Conservation (phyloP, 2,888 invertebrate genomes). For the Drosophila prostipennis region DNA sequence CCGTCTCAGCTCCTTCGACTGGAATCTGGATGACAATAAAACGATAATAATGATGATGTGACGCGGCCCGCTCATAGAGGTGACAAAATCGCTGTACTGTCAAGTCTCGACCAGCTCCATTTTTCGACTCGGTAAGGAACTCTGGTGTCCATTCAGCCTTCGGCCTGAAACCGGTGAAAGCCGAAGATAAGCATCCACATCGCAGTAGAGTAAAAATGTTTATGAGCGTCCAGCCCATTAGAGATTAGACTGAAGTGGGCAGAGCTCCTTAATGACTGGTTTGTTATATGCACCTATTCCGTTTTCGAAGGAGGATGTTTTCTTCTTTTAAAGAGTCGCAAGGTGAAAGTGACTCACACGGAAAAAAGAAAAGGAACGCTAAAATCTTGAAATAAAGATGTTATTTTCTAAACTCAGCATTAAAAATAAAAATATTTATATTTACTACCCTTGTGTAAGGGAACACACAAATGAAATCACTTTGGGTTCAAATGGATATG, state of each 20-base stretch:
- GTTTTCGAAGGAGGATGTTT: no score
- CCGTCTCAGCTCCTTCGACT: slow-evolving; percentile 22
- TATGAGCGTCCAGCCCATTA: slow-evolving; percentile 22
- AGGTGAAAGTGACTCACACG: slow-evolving; percentile 1
- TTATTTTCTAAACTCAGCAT: no score
- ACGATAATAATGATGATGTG: slow-evolving; percentile 72
- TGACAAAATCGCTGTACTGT: slow-evolving; percentile 73
- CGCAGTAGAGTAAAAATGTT: background rate
- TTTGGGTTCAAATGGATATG: no score
- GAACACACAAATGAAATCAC: no score
- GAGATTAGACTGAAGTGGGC: slow-evolving; percentile 45
- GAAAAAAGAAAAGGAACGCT: no score
- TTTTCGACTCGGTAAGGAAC: slow-evolving; percentile 27
- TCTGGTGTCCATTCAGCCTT: background rate
- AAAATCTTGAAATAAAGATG: no score
- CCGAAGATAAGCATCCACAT: slow-evolving; percentile 51
- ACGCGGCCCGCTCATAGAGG: slow-evolving; percentile 57
- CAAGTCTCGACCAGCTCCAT: slow-evolving; percentile 34
- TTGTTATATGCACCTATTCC: background rate
- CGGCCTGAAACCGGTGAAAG: slow-evolving; percentile 26
- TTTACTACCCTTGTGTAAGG: no score
- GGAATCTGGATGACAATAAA: slow-evolving; percentile 63
- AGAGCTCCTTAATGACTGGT: slow-evolving; percentile 1
- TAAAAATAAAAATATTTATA: no score
- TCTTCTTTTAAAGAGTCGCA: no score